These are phyloP conservation scores for Aphaenogaster floridana DNA, from an alignment of 1,140 invertebrate genomes.

Conservation along the genomic window DNA sequence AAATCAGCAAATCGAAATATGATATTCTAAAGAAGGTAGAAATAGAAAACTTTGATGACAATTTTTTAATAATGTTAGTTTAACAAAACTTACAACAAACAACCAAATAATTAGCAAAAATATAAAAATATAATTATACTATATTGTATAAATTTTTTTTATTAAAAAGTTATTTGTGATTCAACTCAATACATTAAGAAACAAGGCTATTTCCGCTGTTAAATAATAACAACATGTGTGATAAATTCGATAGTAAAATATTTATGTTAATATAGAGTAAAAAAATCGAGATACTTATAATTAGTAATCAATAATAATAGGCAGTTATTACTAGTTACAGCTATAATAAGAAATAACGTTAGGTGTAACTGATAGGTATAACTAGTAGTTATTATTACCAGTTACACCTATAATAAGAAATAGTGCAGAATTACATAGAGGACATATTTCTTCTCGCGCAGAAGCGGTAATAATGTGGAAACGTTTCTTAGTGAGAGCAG, in stretches of 20 bases:
- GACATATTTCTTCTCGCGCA: conserved; percentile 8
- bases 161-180: not conserved
- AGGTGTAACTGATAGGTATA: not conserved
- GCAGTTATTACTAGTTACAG: not conserved
- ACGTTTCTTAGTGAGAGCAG: conserved; percentile 9
- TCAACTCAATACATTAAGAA: not conserved
- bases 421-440: conserved; percentile 2
- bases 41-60: not conserved
- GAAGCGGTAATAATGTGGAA: not conserved
- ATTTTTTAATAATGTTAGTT: not conserved
- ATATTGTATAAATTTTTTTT: not conserved
- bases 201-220: not conserved
- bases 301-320: conserved; percentile 32
- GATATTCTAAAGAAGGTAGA: not conserved
- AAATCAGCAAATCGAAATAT: not conserved
- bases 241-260: not conserved
- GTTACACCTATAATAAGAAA: conserved; percentile 1
- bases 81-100: not conserved
- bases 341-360: not conserved
- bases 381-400: not conserved
- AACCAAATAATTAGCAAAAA: not conserved
- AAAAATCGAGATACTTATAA: conserved; percentile 12
- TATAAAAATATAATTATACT: not conserved
- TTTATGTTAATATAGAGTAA: not conserved
- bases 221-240: not conserved